Evolutionary conservation across 2,888 invertebrate genomes (phyloP).

Genomic region (Caradrina kadenii): DNA sequence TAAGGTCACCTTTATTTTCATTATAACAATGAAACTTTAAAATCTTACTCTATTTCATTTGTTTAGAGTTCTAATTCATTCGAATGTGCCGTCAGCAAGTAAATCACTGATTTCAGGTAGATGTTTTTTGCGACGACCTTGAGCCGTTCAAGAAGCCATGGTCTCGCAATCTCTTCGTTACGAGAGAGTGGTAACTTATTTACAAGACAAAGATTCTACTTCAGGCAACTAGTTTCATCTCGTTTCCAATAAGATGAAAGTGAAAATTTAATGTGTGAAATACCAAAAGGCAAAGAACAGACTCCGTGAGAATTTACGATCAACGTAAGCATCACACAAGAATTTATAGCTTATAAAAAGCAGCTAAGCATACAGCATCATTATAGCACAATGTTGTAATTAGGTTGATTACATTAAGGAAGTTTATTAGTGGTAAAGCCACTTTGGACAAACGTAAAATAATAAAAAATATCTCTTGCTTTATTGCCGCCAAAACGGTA

Average conservation of each 20-base stretch:
- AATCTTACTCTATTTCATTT: slow-evolving; percentile 52
- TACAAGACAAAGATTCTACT: slow-evolving; percentile 60
- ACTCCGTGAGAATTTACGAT: slow-evolving; percentile 48
- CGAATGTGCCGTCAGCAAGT: slow-evolving; percentile 53
- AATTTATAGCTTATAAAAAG: slow-evolving; percentile 55
- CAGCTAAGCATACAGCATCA: slow-evolving; percentile 38
- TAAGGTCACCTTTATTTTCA: slow-evolving; percentile 72
- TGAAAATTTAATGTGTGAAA: slow-evolving; percentile 48
- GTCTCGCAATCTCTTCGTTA: slow-evolving; percentile 62
- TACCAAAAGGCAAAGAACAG: slow-evolving; percentile 36
- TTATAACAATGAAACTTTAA: slow-evolving; percentile 39
- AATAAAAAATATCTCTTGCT: slow-evolving; percentile 33
- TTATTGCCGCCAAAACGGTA: slow-evolving; percentile 46
- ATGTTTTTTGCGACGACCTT: slow-evolving; percentile 73
- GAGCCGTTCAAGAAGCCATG: slow-evolving; percentile 67
- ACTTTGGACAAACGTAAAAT: slow-evolving; percentile 38
- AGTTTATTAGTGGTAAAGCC: slow-evolving; percentile 33
- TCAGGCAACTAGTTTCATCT: slow-evolving; percentile 27
- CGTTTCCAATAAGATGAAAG: slow-evolving; percentile 59
- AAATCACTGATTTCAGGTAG: slow-evolving; percentile 73
- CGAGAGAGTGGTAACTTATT: slow-evolving; percentile 66
- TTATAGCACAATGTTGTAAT: slow-evolving; percentile 47
- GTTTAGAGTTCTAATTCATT: slow-evolving; percentile 66
- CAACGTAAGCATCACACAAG: slow-evolving; percentile 37
- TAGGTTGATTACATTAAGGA: slow-evolving; percentile 44